Conservation (phyloP, 2,113 vertebrate species). For the Fregetta grallaria region DNA sequence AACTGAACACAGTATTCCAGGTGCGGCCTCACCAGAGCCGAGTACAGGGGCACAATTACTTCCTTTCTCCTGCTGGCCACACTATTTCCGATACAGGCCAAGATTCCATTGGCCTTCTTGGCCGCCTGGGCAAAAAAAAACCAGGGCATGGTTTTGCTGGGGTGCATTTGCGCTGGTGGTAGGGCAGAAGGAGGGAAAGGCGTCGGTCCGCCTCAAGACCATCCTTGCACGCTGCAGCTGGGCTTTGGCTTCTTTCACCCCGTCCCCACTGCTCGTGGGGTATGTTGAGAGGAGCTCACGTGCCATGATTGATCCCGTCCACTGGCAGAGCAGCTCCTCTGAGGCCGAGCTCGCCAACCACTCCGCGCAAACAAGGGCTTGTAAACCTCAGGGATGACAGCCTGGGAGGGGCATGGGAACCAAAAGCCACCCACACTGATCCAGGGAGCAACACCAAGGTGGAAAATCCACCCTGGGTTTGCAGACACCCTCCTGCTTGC, state of each 20-base stretch:
- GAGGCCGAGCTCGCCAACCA: not conserved
- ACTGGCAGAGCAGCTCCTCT: rapidly evolving
- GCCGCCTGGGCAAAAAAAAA: too few species aligned
- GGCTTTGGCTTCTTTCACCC: not conserved
- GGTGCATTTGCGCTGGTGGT: rapidly evolving
- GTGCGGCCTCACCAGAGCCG: too few species aligned
- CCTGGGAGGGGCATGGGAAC: not conserved
- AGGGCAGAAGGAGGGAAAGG: not conserved
- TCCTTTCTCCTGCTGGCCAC: too few species aligned
- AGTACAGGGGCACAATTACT: too few species aligned
- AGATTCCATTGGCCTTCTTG: too few species aligned
- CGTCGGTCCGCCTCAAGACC: not conserved
- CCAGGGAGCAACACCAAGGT: not conserved
- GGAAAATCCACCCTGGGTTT: not conserved
- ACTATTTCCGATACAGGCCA: too few species aligned
- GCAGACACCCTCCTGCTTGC: not conserved
- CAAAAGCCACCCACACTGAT: not conserved
- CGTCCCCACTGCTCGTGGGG: not conserved
- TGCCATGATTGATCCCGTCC: not conserved
- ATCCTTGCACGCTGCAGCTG: not conserved
- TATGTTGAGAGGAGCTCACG: not conserved
- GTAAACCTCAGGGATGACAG: not conserved
- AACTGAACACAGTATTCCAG: too few species aligned
- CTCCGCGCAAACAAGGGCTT: not conserved
- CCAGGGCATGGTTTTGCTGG: not conserved